Evolutionary conservation across 2,797 vertebrate species (phyloP).

Genomic region (Enteromius anoplus): DNA sequence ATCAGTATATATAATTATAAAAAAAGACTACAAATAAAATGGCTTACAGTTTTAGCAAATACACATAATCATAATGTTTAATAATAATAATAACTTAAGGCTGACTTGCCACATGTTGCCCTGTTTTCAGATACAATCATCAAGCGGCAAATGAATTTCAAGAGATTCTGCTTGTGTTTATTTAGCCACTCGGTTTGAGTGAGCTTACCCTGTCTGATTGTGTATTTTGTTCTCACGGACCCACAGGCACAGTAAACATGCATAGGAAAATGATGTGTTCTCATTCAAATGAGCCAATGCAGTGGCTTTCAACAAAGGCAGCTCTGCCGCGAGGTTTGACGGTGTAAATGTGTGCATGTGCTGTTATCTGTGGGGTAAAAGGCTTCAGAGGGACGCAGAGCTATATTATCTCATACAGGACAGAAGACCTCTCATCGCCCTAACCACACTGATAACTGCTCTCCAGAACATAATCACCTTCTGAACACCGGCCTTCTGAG

Average conservation of each 20-base stretch:
- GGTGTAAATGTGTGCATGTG: conserved; percentile 33
- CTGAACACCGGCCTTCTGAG: conserved; percentile 73
- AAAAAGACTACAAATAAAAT: background rate
- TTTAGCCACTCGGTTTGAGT: conserved; percentile 10
- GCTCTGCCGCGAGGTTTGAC: background rate
- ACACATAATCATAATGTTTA: background rate
- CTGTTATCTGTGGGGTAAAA: conserved; percentile 33
- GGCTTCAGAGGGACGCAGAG: conserved; percentile 21
- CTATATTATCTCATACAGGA: conserved; percentile 68
- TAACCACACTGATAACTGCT: conserved; percentile 70
- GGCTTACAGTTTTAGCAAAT: background rate
- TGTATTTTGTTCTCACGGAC: conserved; percentile 4
- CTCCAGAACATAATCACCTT: conserved; percentile 72
- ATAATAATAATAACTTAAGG: background rate
- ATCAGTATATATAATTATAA: background rate
- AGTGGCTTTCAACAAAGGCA: conserved; percentile 32
- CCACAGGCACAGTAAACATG: background rate
- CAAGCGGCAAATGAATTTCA: background rate
- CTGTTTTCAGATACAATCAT: background rate
- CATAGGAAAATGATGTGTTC: conserved; percentile 27
- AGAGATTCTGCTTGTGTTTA: background rate
- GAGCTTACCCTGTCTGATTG: background rate
- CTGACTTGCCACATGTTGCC: background rate
- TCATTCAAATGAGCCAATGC: conserved; percentile 24
- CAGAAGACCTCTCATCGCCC: conserved; percentile 65